Percentiles rank a stretch among this genome's conserved stretches.
Evolutionary conservation across 2,113 vertebrate genomes (phyloP).

Genomic region (Engraulis encrasicolus): DNA sequence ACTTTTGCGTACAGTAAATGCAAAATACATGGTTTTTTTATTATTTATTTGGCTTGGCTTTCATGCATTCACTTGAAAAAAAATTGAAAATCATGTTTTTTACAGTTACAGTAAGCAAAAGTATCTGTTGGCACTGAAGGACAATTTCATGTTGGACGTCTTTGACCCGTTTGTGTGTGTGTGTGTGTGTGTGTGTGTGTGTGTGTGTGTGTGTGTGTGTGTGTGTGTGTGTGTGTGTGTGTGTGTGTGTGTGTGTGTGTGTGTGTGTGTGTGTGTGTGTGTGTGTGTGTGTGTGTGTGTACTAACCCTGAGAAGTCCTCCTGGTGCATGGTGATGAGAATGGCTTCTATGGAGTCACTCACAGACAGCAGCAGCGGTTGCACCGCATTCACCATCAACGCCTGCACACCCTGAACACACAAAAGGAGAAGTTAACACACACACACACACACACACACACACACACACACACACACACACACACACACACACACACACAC

Average conservation of each 20-base stretch:
- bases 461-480: not conserved
- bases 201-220: not conserved
- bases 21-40: too few species aligned
- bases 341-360: constrained; percentile 92
- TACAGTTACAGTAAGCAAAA: too few species aligned
- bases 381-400: constrained; percentile 89
- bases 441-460: not conserved
- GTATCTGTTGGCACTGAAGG: too few species aligned
- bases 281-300: not conserved
- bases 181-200: not conserved
- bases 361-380: constrained; percentile 93
- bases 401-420: constrained; percentile 77
- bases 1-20: too few species aligned
- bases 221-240: not conserved
- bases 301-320: constrained; percentile 95
- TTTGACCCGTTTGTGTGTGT: too few species aligned
- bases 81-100: too few species aligned
- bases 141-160: too few species aligned
- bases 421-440: constrained; percentile 23
- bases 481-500: constrained; percentile 2
- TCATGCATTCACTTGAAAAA: too few species aligned
- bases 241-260: constrained; percentile 6
- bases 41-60: too few species aligned
- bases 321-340: constrained; percentile 96
- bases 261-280: constrained; percentile 5